Conservation (phyloP, 1,140 invertebrate genomes). For the Zaprionus davidi region DNA sequence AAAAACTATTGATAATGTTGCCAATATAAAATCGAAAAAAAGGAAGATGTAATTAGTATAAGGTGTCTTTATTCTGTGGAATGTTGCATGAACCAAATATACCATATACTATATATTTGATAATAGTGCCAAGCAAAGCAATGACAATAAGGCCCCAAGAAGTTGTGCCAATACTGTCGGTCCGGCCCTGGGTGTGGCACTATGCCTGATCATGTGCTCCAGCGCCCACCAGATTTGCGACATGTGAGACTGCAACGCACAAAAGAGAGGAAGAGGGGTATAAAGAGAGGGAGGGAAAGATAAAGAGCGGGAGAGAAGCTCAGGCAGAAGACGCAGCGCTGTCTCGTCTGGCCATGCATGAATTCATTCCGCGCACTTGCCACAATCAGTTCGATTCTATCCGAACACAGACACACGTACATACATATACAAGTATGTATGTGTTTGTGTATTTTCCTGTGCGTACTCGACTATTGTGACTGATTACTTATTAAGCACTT, state of each 20-base stretch:
- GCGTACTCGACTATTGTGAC: slow-evolving; percentile 36
- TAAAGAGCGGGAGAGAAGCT: neutral
- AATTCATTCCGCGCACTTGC: slow-evolving; percentile 14
- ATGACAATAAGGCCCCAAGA: too few species aligned
- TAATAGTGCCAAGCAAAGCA: too few species aligned
- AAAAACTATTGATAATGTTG: too few species aligned
- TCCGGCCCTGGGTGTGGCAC: neutral
- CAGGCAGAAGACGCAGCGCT: neutral
- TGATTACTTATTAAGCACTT: slow-evolving; percentile 78
- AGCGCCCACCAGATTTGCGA: slow-evolving; percentile 6
- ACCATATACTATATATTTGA: too few species aligned
- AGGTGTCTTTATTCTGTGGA: too few species aligned
- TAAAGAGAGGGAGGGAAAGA: neutral
- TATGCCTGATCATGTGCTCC: slow-evolving; percentile 1
- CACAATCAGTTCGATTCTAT: slow-evolving; percentile 63
- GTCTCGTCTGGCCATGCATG: slow-evolving; percentile 5
- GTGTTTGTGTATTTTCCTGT: neutral
- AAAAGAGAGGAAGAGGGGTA: neutral
- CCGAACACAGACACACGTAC: neutral
- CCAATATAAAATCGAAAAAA: too few species aligned
- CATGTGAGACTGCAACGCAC: neutral
- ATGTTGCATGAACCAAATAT: too few species aligned
- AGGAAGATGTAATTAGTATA: too few species aligned
- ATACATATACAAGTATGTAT: too few species aligned
- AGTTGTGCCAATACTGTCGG: too few species aligned